Conservation (phyloP, 35 echinoderm and acorn worm species). For the Acanthaster planci region DNA sequence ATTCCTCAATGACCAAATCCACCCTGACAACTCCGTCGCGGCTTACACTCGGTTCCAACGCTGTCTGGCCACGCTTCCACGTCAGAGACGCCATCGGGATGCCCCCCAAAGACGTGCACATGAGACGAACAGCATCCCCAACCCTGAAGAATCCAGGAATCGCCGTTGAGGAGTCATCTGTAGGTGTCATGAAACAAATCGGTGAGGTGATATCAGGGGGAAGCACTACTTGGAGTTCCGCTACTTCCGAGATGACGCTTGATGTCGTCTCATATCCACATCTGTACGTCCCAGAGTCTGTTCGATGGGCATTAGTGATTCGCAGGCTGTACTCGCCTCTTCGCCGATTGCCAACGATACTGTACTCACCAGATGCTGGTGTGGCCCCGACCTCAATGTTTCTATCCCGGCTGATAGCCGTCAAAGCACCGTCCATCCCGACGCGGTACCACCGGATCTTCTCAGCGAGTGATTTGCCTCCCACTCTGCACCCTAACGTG, state of each 20-base stretch:
- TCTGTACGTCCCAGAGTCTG: background rate
- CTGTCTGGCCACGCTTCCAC: conserved; percentile 35
- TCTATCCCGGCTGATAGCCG: background rate
- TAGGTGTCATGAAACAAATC: conserved; percentile 4
- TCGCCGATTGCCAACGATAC: background rate
- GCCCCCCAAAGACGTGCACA: conserved; percentile 37
- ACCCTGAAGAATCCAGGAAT: background rate
- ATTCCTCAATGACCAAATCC: conserved; percentile 13
- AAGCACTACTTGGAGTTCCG: conserved; percentile 10
- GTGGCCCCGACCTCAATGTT: background rate
- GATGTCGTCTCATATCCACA: background rate
- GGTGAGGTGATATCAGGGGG: conserved; percentile 37
- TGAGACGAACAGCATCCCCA: background rate
- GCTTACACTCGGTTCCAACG: background rate
- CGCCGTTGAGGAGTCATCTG: background rate
- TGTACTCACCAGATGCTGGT: background rate
- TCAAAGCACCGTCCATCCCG: background rate
- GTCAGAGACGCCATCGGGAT: conserved; percentile 26
- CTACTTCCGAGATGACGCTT: background rate
- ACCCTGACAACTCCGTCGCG: background rate
- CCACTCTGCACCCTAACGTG: background rate
- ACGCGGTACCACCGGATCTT: background rate
- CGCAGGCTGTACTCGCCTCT: background rate
- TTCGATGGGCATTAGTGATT: background rate
- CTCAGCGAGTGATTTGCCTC: background rate